Conservation (phyloP, 1,140 invertebrate species). For the Helicoverpa armigera region DNA sequence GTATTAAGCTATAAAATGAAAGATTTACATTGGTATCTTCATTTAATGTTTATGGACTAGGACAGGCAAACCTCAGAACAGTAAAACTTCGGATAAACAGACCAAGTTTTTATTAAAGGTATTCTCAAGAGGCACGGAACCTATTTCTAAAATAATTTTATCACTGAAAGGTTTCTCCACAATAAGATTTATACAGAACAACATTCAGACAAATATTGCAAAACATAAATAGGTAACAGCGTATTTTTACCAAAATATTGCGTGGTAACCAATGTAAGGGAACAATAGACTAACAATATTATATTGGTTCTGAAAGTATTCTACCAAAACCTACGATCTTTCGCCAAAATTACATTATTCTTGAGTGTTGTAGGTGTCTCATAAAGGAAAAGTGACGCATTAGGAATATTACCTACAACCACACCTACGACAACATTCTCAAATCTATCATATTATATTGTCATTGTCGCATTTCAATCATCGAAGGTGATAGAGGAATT, state of each 20-base stretch:
- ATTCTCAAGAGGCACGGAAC: conserved; percentile 19
- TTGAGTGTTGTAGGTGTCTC: too few species aligned
- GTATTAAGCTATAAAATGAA: background rate
- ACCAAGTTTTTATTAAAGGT: conserved; percentile 24
- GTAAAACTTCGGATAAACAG: conserved; percentile 8
- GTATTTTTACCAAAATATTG: too few species aligned
- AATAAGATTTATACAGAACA: background rate
- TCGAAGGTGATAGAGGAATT: too few species aligned
- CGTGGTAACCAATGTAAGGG: too few species aligned
- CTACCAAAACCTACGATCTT: too few species aligned
- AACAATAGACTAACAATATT: too few species aligned
- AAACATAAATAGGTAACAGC: too few species aligned
- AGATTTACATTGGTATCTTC: background rate
- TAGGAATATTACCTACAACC: background rate
- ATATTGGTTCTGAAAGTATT: too few species aligned
- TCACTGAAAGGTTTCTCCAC: background rate
- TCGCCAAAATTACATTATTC: too few species aligned
- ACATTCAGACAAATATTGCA: background rate
- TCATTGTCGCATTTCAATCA: too few species aligned
- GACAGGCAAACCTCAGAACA: background rate
- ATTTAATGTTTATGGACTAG: background rate
- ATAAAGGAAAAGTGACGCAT: too few species aligned
- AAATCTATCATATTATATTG: too few species aligned
- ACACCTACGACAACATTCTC: background rate
- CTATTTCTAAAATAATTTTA: conserved; percentile 7